These are phyloP conservation scores for Halictus ligatus DNA, from an alignment of 2,888 invertebrate species.

Conservation along the genomic window DNA sequence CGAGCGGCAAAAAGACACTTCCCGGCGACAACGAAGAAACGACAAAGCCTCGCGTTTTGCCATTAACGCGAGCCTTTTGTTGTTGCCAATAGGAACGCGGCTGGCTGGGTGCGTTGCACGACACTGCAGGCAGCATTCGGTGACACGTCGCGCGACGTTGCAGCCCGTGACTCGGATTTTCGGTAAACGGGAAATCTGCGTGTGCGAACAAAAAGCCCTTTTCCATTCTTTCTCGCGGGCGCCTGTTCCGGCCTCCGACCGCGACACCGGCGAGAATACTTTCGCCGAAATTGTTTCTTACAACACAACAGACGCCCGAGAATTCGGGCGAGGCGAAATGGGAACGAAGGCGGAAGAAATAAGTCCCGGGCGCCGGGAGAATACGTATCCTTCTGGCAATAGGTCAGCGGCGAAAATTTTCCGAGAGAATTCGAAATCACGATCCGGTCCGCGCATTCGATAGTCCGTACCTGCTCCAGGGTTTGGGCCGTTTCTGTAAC, in stretches of 20 bases:
- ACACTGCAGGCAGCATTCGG: background rate
- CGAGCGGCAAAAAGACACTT: background rate
- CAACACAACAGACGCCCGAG: background rate
- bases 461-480: background rate
- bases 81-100: constrained; percentile 40
- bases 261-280: background rate
- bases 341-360: background rate
- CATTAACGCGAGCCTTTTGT: constrained; percentile 38
- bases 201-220: constrained; percentile 26
- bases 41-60: constrained; percentile 26
- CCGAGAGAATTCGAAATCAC: constrained; percentile 3
- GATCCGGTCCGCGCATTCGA: background rate
- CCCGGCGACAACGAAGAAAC: background rate
- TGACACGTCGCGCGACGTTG: background rate
- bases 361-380: background rate
- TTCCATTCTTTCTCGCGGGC: constrained; percentile 3
- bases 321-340: background rate
- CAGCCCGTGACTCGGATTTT: constrained; percentile 18
- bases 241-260: background rate
- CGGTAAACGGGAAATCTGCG: constrained; percentile 30
- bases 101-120: constrained; percentile 38
- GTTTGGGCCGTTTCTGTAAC: background rate
- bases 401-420: constrained; percentile 4
- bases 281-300: constrained; percentile 26
- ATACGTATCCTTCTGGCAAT: constrained; percentile 4